Base-by-base conservation (phyloP, 1,140 invertebrate genomes). In the Lordiphosa collinella region DNA sequence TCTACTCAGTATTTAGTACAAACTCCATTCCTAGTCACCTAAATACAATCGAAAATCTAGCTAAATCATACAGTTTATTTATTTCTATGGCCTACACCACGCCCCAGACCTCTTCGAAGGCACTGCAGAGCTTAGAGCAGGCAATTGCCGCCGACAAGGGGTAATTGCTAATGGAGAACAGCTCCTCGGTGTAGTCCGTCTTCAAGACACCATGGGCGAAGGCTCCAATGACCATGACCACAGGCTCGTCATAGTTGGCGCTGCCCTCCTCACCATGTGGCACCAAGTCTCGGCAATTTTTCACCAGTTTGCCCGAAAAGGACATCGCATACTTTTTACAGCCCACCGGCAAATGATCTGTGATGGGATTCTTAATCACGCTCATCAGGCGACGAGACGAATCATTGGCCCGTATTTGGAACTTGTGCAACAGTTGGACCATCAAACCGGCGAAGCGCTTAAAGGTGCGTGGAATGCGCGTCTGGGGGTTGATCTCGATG, bases 401-500 rank as follows among this genome's bases (percentile, higher is more conserved):
- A 89, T 99, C 96, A 12, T 94, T 93, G 37, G 98, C 96, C 82
- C 96, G 91, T 14, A 99, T 96, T 57, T 93, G 94, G 82, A 98
- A 95, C 90, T 99, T 99, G 85, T 99, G 97, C 36, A 99, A 91
- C 8, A 99, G 90, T 92, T 99, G 98, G 36, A 99, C 98, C 94
- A 99, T 99, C 11, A 99, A 90, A 36, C 98, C 98, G 86, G 97
- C 97, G 92, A 99, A 99, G 87, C 98, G 92, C 88, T 99, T 98
- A 87, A 98, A 99, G 9, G 98, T 99, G 76, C 98, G 92, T 1
- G 99, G 99, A 88, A 99, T 98, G 86, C 98, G 93, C 6, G 98
- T 99, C 90, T 99, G 98, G 38, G 99, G 98, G 91, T 98, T 98
- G 14, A 99, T 94, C 94, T 99, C 97, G 80, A 99, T 99, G 0